phyloP scores from a whole-genome alignment of 2,113 vertebrate species.

The Micronycteris hirsuta region DNA sequence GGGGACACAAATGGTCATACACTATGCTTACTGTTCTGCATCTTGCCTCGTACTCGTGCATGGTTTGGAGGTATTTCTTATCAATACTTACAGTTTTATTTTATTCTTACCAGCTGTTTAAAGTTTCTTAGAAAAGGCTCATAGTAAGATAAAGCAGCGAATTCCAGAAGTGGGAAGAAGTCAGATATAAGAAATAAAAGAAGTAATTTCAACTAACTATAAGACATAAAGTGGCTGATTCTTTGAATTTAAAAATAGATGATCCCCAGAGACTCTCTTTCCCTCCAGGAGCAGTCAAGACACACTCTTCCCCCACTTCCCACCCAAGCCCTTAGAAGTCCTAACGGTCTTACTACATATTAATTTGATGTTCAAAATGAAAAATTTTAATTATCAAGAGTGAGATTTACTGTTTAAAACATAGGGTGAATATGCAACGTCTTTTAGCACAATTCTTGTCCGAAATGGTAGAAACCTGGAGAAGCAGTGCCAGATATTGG shows the following conservation, averaged over 20 bases:
- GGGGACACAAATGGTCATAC: background rate
- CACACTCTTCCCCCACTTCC: too few relatives aligned
- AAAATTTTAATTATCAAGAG: background rate
- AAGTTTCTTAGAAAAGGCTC: background rate
- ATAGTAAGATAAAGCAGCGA: background rate
- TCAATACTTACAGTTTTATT: background rate
- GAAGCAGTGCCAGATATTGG: background rate
- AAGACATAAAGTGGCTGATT: background rate
- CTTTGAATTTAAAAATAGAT: background rate
- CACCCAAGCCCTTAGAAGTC: background rate
- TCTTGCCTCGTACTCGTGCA: background rate
- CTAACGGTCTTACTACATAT: background rate
- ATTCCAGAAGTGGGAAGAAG: background rate
- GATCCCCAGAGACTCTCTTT: background rate
- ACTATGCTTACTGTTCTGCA: background rate
- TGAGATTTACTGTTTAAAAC: background rate
- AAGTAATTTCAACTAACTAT: background rate
- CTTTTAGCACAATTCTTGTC: background rate
- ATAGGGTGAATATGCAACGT: background rate
- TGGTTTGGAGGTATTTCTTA: background rate
- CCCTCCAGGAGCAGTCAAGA: background rate
- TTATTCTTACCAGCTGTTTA: background rate
- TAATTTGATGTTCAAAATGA: background rate
- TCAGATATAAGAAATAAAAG: background rate
- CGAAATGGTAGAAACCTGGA: conserved; percentile 1